Conservation (phyloP, 2,797 vertebrate species). For the Sorex maritimensis region DNA sequence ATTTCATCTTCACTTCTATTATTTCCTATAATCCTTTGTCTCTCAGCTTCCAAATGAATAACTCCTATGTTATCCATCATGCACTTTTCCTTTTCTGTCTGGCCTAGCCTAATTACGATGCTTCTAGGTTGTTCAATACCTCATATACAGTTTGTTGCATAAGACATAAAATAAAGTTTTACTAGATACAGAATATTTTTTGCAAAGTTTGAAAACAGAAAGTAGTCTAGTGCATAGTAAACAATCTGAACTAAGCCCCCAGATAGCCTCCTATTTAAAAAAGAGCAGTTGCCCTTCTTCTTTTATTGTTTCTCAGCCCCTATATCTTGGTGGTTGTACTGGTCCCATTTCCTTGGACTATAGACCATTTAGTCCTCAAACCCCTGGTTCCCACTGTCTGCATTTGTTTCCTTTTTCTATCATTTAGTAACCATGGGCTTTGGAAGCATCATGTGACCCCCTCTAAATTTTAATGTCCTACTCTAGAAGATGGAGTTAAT, state of each 20-base stretch:
- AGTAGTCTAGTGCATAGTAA: background rate
- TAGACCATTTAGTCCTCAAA: background rate
- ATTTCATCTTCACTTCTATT: background rate
- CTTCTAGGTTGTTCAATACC: background rate
- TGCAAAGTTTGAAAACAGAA: conserved; percentile 44
- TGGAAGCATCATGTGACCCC: background rate
- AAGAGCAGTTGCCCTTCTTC: background rate
- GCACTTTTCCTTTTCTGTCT: conserved; percentile 21
- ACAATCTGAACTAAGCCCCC: background rate
- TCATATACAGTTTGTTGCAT: conserved; percentile 56
- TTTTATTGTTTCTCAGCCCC: background rate
- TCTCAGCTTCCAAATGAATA: background rate
- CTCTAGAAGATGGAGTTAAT: conserved; percentile 2
- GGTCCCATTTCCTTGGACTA: background rate
- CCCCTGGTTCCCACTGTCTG: background rate
- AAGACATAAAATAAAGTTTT: conserved; percentile 32
- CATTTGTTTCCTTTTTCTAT: background rate
- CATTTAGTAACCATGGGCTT: background rate
- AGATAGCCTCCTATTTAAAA: background rate
- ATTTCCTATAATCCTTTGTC: background rate
- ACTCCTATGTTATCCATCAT: background rate
- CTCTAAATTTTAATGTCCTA: conserved; percentile 25
- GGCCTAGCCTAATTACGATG: background rate
- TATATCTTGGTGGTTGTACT: too few relatives aligned
- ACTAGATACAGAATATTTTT: conserved; percentile 10